Conservation (phyloP, 2,113 vertebrate genomes). For the Cyprinodon brontotheroides region DNA sequence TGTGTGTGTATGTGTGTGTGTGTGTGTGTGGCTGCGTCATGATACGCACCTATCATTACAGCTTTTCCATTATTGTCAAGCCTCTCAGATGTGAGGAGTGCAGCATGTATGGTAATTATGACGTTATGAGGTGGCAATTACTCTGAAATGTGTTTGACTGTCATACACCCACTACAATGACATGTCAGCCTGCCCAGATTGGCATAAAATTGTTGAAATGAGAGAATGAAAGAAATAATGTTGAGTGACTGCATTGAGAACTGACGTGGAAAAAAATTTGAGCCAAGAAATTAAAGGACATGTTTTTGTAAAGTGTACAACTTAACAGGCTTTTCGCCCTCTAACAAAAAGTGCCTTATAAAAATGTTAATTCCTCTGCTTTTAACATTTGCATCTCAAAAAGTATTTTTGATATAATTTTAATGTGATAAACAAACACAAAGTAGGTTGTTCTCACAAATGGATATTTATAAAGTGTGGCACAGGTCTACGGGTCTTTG, state of each 20-base stretch:
- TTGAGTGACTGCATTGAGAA: slow-evolving; percentile 62
- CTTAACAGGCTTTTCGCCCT: slow-evolving; percentile 37
- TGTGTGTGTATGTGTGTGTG: slow-evolving; percentile 14
- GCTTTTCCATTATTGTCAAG: slow-evolving; percentile 75
- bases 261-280: slow-evolving; percentile 41
- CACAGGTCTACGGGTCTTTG: background rate
- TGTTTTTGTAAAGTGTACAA: slow-evolving; percentile 16
- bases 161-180: slow-evolving; percentile 74
- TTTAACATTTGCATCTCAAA: background rate
- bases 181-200: slow-evolving; percentile 67
- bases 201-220: slow-evolving; percentile 70
- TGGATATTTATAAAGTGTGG: background rate
- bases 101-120: slow-evolving; percentile 73
- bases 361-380: background rate
- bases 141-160: slow-evolving; percentile 77
- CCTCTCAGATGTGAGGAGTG: slow-evolving; percentile 72
- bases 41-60: slow-evolving; percentile 77
- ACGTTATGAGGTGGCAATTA: slow-evolving; percentile 77
- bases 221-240: slow-evolving; percentile 71
- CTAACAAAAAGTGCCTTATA: slow-evolving; percentile 7
- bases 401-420: background rate
- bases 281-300: slow-evolving; percentile 21
- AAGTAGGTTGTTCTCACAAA: background rate
- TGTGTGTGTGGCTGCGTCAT: slow-evolving; percentile 26
- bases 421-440: background rate